Evolutionary conservation across 2,888 invertebrate species (phyloP), one percentile per base, ranked within the genome.

Genomic region (Cheilosia scutellata): DNA sequence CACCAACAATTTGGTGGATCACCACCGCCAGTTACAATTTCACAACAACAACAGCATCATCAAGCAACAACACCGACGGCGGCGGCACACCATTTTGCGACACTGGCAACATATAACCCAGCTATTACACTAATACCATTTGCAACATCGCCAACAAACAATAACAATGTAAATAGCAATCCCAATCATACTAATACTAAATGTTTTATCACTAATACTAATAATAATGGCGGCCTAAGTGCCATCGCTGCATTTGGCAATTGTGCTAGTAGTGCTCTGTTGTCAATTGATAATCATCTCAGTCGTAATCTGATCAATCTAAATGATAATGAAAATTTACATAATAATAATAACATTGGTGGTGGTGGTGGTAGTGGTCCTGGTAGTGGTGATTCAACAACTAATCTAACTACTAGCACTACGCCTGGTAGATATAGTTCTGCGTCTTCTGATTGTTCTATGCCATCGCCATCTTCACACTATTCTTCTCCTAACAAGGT

Each of bases 401-500:
- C 80, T 88, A 88, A 88, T 87, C 75, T 83, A 88, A 88, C 82
- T 88, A 88, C 82, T 88, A 89, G 89, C 90, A 89, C 89, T 89
- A 89, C 88, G 71, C 90, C 90, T 89, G 91, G 91, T 91, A 91
- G 91, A 89, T 92, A 91, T 91, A 92, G 92, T 90, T 92, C 92
- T 91, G 91, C 92, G 90, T 92, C 92, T 91, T 92, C 92, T 91
- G 92, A 92, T 91, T 92, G 91, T 90, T 92, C 89, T 92, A 92
- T 92, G 92, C 90, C 91, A 92, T 92, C 92, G 92, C 91, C 92
- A 91, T 91, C 91, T 91, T 92, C 91, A 91, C 91, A 92, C 91
- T 91, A 92, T 91, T 91, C 92, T 92, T 92, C 91, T 91, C 91
- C 92, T 92, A 91, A 92, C 90, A 92, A 92, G 92, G 92, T 92